phyloP scores from a whole-genome alignment of 2,888 invertebrate species.

The Ectemnius cavifrons region DNA sequence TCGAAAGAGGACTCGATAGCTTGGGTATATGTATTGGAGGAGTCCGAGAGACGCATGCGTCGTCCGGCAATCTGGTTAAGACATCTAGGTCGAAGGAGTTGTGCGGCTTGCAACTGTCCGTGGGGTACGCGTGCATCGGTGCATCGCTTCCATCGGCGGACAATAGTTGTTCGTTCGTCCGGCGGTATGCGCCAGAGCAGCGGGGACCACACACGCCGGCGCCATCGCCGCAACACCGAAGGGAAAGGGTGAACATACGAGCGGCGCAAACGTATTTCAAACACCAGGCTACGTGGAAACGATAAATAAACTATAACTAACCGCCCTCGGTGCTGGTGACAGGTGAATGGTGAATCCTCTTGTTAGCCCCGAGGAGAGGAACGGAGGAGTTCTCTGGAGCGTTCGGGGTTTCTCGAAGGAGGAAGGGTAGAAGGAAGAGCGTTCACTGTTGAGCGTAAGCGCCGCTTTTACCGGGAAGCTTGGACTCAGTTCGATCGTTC shows the following conservation, averaged over 20 bases:
- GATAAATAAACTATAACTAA: constrained; percentile 78
- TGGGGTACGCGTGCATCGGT: constrained; percentile 16
- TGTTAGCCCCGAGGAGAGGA: constrained; percentile 69
- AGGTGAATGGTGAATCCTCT: constrained; percentile 77
- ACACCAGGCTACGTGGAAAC: constrained; percentile 74
- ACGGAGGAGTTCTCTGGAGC: constrained; percentile 23
- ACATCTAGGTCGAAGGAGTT: constrained; percentile 63
- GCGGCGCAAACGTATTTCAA: constrained; percentile 71
- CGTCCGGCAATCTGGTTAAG: constrained; percentile 72
- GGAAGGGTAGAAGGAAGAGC: neutral
- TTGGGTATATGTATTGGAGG: neutral
- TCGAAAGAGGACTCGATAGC: constrained; percentile 28
- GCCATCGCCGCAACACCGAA: constrained; percentile 70
- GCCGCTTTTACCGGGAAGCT: constrained; percentile 59
- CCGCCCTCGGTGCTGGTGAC: constrained; percentile 75
- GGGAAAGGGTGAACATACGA: constrained; percentile 69
- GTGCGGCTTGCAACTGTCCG: constrained; percentile 51
- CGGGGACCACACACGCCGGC: constrained; percentile 76
- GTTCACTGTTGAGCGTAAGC: constrained; percentile 46
- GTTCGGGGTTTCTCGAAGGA: constrained; percentile 21
- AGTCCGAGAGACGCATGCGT: constrained; percentile 58
- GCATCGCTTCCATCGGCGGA: constrained; percentile 45
- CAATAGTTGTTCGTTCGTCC: constrained; percentile 68
- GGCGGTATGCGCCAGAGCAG: constrained; percentile 68
- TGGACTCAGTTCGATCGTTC: constrained; percentile 39